Conservation (phyloP, 2,888 invertebrate genomes). For the Sinotaia quadrata region DNA sequence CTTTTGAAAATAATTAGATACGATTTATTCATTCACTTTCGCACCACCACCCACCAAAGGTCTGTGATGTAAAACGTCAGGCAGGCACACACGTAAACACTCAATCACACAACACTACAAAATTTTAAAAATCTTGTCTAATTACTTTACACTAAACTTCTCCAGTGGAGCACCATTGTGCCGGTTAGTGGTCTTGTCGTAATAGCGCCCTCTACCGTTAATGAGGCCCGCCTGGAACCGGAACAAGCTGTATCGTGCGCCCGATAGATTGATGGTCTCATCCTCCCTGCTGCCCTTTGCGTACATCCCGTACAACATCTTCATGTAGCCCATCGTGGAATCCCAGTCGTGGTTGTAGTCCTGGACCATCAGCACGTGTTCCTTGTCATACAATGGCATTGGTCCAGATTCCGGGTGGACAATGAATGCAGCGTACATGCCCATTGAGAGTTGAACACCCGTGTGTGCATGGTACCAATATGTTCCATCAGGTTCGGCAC, state of each 20-base stretch:
- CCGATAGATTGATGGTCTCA: neutral
- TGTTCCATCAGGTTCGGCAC: constrained; percentile 41
- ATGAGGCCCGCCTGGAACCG: constrained; percentile 47
- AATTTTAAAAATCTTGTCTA: too few species aligned
- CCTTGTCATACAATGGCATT: neutral
- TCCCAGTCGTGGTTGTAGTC: constrained; percentile 26
- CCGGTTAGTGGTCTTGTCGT: neutral
- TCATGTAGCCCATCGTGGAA: constrained; percentile 24
- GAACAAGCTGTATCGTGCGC: constrained; percentile 22
- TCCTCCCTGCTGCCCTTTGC: constrained; percentile 5
- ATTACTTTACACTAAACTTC: constrained; percentile 33
- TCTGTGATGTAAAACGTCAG: too few species aligned
- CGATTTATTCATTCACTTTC: too few species aligned
- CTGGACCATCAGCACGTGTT: neutral
- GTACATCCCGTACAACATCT: constrained; percentile 28
- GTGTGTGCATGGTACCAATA: constrained; percentile 53
- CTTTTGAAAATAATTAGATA: too few species aligned
- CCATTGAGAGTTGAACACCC: constrained; percentile 44
- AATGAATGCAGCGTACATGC: constrained; percentile 33
- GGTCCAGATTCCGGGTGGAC: constrained; percentile 14
- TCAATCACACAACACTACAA: too few species aligned
- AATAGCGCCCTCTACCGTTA: constrained; percentile 52
- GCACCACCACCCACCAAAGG: too few species aligned
- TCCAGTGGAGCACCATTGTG: constrained; percentile 36
- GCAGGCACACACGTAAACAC: too few species aligned